Percentiles rank a stretch among this genome's conserved stretches.
Evolutionary conservation across 2,113 vertebrate species (phyloP).

Genomic region (Misgurnus mizolepis): DNA sequence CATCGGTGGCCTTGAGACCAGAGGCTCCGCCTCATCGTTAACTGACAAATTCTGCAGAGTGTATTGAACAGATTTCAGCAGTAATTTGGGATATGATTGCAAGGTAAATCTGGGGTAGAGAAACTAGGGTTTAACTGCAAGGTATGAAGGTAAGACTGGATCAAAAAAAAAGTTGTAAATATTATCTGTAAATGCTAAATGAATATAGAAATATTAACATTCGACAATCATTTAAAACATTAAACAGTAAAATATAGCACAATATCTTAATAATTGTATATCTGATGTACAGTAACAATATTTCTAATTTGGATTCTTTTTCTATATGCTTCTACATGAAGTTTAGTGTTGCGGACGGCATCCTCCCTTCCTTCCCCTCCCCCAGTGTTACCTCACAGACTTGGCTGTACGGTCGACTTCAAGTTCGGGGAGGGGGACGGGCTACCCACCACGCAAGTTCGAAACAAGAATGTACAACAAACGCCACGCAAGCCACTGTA

Average conservation of each 20-base stretch:
- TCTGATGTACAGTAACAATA: neutral
- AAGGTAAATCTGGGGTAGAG: conserved; percentile 85
- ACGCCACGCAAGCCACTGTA: conserved; percentile 52
- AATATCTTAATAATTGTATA: too few species aligned
- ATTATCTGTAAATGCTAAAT: neutral
- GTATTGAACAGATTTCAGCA: conserved; percentile 86
- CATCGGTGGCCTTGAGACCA: conserved; percentile 78
- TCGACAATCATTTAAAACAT: too few species aligned
- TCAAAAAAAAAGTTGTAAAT: neutral
- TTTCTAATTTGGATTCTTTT: neutral
- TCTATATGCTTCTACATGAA: conserved; percentile 50
- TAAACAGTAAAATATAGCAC: neutral
- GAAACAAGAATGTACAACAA: conserved; percentile 48
- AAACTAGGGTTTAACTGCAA: conserved; percentile 37
- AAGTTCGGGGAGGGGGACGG: conserved; percentile 76
- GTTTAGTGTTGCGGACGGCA: conserved; percentile 48
- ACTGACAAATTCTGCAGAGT: conserved; percentile 92
- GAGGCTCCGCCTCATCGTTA: conserved; percentile 87
- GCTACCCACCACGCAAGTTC: conserved; percentile 32
- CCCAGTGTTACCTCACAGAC: conserved; percentile 50
- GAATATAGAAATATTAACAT: too few species aligned
- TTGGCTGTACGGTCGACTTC: conserved; percentile 76
- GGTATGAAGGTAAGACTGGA: too few species aligned
- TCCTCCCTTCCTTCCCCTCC: neutral
- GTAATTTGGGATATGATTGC: conserved; percentile 89